These are phyloP conservation scores for Dendrocincla fuliginosa DNA, from an alignment of 2,797 vertebrate species.

Conservation along the genomic window DNA sequence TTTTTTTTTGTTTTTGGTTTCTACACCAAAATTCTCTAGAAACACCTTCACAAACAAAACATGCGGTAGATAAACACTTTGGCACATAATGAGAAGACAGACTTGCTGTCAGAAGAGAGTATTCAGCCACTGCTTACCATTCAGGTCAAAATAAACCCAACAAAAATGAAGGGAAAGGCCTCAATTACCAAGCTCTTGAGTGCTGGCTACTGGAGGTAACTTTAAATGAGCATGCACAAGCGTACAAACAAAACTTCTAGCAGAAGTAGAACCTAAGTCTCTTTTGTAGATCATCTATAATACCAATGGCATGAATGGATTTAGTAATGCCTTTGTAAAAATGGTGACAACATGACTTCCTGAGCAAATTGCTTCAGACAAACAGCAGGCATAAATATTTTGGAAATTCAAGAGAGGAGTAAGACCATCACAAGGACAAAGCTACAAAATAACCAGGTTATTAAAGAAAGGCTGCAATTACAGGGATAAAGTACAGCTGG, in stretches of 20 bases:
- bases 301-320: not conserved
- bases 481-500: not conserved
- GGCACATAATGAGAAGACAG: not conserved
- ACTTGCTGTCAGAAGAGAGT: not conserved
- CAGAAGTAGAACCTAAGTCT: not conserved
- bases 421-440: not conserved
- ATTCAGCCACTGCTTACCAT: not conserved
- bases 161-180: not conserved
- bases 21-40: not conserved
- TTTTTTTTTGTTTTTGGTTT: not conserved
- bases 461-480: not conserved
- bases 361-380: not conserved
- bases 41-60: not conserved
- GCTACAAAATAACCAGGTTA: not conserved
- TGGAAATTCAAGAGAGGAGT: not conserved
- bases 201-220: not conserved
- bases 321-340: not conserved
- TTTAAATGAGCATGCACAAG: not conserved
- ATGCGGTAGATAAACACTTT: not conserved
- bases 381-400: slow-evolving; percentile 22
- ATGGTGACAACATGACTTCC: not conserved
- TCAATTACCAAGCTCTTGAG: not conserved
- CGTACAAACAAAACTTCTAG: not conserved
- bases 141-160: not conserved
- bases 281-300: not conserved